Evolutionary conservation across 2,113 vertebrate genomes (phyloP).

Genomic region (Nanger granti): DNA sequence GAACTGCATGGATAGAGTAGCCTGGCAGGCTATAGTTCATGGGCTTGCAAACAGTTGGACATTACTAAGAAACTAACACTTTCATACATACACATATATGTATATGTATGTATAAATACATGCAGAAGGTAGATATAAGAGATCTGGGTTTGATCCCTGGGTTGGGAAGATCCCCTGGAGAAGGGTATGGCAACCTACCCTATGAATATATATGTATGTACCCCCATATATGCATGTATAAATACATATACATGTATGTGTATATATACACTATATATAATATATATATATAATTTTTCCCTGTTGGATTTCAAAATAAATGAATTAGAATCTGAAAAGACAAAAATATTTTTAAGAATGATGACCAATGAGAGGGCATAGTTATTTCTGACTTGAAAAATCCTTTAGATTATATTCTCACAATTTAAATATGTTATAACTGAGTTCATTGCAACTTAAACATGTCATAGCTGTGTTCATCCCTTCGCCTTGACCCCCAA

Average conservation of each 20-base stretch:
- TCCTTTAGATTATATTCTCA: neutral
- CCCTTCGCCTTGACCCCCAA: neutral
- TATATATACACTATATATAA: neutral
- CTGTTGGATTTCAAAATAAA: neutral
- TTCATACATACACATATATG: neutral
- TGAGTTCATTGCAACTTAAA: neutral
- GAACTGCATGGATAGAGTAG: neutral
- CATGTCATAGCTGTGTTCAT: neutral
- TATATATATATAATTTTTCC: neutral
- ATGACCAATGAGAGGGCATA: neutral
- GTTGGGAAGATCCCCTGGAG: too few relatives aligned
- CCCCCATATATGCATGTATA: neutral
- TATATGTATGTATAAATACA: neutral
- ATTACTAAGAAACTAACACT: neutral
- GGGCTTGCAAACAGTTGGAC: neutral
- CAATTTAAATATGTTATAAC: neutral
- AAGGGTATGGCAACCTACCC: too few relatives aligned
- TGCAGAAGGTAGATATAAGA: neutral
- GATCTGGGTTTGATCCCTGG: too few relatives aligned
- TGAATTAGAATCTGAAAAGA: neutral
- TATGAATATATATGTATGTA: neutral
- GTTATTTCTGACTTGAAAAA: neutral
- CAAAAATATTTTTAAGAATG: neutral
- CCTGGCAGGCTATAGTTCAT: neutral
- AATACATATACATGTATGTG: neutral